Evolutionary conservation across 2,113 vertebrate genomes (phyloP).

Genomic region (Carollia perspicillata): DNA sequence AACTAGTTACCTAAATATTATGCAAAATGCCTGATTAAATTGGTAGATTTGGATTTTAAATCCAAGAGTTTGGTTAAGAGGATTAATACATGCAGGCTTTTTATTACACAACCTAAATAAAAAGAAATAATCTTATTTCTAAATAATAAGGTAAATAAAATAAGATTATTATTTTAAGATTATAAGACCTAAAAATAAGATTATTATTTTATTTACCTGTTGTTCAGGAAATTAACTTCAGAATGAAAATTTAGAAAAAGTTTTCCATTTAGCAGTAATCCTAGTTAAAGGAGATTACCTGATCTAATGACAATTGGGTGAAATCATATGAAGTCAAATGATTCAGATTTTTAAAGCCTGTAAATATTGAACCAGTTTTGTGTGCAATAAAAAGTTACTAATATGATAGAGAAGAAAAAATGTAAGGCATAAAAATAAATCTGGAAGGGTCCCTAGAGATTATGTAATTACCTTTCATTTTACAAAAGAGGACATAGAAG

Average conservation of each 20-base stretch:
- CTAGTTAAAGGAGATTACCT: background rate
- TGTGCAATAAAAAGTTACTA: background rate
- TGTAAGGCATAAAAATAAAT: background rate
- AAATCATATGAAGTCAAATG: background rate
- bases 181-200: too few relatives aligned
- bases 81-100: background rate
- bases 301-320: background rate
- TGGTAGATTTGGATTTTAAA: background rate
- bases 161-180: too few relatives aligned
- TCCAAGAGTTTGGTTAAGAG: background rate
- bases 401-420: background rate
- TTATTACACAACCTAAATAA: background rate
- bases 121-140: background rate
- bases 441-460: background rate
- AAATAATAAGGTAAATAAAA: too few relatives aligned
- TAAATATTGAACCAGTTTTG: background rate
- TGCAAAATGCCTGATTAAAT: background rate
- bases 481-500: background rate
- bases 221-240: background rate
- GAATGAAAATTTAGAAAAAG: background rate
- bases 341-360: background rate
- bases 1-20: background rate
- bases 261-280: background rate
- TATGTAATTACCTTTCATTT: background rate
- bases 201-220: background rate